phyloP scores from a whole-genome alignment of 2,113 vertebrate genomes.

The Patagioenas fasciata region DNA sequence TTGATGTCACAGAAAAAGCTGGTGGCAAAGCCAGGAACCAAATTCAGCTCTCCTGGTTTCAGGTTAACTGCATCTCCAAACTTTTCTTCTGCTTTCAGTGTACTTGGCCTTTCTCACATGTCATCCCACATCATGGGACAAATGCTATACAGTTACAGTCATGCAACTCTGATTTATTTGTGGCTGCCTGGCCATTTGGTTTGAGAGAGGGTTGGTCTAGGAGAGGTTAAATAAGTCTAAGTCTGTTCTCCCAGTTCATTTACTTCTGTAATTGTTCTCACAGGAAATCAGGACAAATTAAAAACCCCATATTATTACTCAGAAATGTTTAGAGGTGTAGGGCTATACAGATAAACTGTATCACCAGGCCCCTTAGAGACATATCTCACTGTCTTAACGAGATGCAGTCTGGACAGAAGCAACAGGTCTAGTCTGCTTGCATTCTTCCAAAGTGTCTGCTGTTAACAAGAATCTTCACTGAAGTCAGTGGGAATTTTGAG shows the following conservation, averaged over 20 bases:
- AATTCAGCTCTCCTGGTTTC: background rate
- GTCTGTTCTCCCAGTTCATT: background rate
- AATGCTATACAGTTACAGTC: background rate
- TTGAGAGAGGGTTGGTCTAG: background rate
- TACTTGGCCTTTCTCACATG: fast-evolving
- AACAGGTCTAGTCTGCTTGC: background rate
- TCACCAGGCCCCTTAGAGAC: background rate
- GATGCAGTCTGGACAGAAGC: background rate
- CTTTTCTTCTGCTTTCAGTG: background rate
- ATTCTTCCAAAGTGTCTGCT: background rate
- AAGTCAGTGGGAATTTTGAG: background rate
- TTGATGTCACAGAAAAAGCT: background rate
- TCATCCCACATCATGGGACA: background rate
- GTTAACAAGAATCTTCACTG: background rate
- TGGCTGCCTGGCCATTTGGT: background rate
- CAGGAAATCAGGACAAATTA: background rate
- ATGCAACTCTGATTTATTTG: background rate
- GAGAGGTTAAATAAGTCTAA: background rate
- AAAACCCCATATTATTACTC: background rate
- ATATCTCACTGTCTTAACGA: background rate
- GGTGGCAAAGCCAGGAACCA: background rate
- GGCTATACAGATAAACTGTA: background rate
- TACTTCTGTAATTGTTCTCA: background rate
- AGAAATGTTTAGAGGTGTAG: background rate
- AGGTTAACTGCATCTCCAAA: background rate